Conservation (phyloP, 35 echinoderm and acorn worm species). For the Acanthaster planci region DNA sequence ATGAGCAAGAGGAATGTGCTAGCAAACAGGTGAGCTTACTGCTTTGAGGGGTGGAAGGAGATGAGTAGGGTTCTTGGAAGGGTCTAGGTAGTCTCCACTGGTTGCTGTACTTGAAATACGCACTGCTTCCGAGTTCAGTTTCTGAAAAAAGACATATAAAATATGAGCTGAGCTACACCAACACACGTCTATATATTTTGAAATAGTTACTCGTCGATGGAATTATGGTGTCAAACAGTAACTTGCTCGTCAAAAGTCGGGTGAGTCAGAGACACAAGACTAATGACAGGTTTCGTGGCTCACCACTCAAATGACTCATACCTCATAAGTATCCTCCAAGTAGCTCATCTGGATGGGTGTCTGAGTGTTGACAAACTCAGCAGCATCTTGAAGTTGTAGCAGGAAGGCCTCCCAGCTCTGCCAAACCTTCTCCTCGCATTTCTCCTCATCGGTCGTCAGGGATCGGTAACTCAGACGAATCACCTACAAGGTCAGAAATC, state of each 20-base stretch:
- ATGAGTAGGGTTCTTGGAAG: conserved; percentile 73
- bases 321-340: conserved; percentile 50
- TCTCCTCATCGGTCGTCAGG: conserved; percentile 84
- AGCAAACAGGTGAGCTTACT: conserved; percentile 42
- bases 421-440: conserved; percentile 95
- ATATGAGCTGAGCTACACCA: too few relatives aligned
- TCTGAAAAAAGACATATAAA: conserved; percentile 37
- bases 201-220: too few relatives aligned
- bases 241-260: neutral
- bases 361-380: conserved; percentile 96
- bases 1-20: too few relatives aligned
- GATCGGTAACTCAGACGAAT: conserved; percentile 95
- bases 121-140: conserved; percentile 64
- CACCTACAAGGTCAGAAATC: conserved; percentile 51
- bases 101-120: conserved; percentile 70
- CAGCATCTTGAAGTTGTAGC: conserved; percentile 93
- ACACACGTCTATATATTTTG: too few relatives aligned
- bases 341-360: conserved; percentile 64
- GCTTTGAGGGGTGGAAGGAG: conserved; percentile 54
- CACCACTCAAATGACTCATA: neutral
- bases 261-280: too few relatives aligned
- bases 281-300: too few relatives aligned
- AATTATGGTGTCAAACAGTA: too few relatives aligned
- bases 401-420: conserved; percentile 97
- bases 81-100: conserved; percentile 84